Evolutionary conservation across 2,797 vertebrate genomes (phyloP).

Genomic region (Podarcis lilfordi): DNA sequence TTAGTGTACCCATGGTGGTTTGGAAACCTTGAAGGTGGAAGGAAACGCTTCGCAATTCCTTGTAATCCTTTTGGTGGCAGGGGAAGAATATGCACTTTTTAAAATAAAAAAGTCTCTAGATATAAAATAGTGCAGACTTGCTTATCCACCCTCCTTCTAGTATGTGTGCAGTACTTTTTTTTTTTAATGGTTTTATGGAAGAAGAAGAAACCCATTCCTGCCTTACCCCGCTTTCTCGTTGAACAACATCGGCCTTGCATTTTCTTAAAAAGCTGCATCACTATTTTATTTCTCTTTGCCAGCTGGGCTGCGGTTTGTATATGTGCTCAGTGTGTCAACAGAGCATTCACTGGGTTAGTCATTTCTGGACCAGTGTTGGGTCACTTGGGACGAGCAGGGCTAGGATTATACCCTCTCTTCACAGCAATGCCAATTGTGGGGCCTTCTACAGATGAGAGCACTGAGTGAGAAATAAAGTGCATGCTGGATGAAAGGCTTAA

Average conservation of each 20-base stretch:
- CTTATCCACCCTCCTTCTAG: not conserved
- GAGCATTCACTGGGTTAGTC: constrained; percentile 86
- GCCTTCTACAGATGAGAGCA: constrained; percentile 80
- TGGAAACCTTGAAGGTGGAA: not conserved
- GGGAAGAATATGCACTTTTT: not conserved
- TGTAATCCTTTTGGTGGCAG: not conserved
- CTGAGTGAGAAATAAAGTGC: constrained; percentile 93
- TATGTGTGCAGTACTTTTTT: not conserved
- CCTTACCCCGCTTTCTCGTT: constrained; percentile 76
- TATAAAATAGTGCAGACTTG: constrained; percentile 24
- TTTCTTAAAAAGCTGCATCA: constrained; percentile 82
- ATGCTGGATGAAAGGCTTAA: constrained; percentile 94
- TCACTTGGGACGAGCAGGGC: constrained; percentile 84
- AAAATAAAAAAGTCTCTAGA: not conserved
- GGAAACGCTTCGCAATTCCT: not conserved
- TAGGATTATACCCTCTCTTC: constrained; percentile 82
- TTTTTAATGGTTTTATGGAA: too few relatives aligned
- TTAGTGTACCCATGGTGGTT: not conserved
- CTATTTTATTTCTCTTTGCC: constrained; percentile 85
- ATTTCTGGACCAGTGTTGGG: constrained; percentile 83
- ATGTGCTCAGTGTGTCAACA: constrained; percentile 88
- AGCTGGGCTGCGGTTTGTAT: constrained; percentile 81
- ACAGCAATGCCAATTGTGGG: constrained; percentile 82
- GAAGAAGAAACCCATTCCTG: constrained; percentile 42
- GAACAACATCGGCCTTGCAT: constrained; percentile 85